A percentile compares a stretch with the other conserved stretches of the same genome.
These are phyloP conservation scores for Cantharis nigra DNA, from an alignment of 2,888 invertebrate species.

Conservation along the genomic window DNA sequence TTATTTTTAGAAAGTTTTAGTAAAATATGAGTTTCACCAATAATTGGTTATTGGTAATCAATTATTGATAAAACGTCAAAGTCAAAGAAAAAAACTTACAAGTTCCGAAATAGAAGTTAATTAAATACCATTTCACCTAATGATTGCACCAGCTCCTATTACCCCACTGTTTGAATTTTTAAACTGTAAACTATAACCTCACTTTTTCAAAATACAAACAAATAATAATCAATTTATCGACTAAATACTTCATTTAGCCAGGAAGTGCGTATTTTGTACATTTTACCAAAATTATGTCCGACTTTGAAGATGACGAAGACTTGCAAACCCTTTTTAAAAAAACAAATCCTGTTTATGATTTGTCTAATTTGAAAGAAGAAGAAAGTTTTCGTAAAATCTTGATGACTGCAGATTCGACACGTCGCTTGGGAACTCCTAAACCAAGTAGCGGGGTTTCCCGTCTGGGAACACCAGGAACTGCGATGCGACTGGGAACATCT, in stretches of 20 bases:
- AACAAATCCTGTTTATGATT: slow-evolving; percentile 37
- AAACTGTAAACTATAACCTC: neutral
- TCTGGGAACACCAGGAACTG: slow-evolving; percentile 1
- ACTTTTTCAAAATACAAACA: slow-evolving; percentile 2
- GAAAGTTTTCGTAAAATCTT: slow-evolving; percentile 37
- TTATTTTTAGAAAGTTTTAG: no score
- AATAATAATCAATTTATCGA: neutral
- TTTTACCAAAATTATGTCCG: slow-evolving; percentile 30
- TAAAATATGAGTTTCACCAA: no score
- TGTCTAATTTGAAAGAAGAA: slow-evolving; percentile 38
- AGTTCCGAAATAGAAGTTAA: no score
- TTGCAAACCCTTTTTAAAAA: slow-evolving; percentile 38
- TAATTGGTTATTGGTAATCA: no score
- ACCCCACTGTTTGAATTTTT: neutral
- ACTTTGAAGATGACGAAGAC: slow-evolving; percentile 37
- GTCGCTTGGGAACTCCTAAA: slow-evolving; percentile 16
- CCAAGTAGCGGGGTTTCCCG: slow-evolving; percentile 2
- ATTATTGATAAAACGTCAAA: no score
- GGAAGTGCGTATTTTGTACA: neutral
- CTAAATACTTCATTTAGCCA: neutral
- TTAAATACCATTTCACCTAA: no score
- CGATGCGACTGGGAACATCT: slow-evolving; percentile 48
- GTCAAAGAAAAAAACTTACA: no score
- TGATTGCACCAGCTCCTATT: neutral
- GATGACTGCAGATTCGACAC: slow-evolving; percentile 33